Evolutionary conservation across 2,797 vertebrate species (phyloP).

Genomic region (Graptemys geographica): DNA sequence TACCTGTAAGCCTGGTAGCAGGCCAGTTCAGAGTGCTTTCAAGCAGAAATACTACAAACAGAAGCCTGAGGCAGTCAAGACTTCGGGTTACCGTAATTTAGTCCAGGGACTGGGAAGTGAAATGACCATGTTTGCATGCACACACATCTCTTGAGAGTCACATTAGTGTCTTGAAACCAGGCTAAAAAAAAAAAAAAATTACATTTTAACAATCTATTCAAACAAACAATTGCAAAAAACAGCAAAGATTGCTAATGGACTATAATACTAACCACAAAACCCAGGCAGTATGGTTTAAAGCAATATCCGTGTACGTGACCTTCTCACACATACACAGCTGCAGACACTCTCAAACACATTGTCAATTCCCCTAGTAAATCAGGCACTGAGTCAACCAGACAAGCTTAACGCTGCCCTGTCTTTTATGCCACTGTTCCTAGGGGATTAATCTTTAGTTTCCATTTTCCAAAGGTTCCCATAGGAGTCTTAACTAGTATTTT

Average conservation of each 20-base stretch:
- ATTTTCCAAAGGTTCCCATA: neutral
- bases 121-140: neutral
- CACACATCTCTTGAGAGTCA: neutral
- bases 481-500: neutral
- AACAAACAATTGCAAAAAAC: neutral
- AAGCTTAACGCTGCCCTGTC: neutral
- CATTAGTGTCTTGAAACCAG: neutral
- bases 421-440: neutral
- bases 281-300: fast-evolving
- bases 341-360: neutral
- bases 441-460: neutral
- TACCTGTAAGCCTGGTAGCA: neutral
- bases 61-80: neutral
- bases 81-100: neutral
- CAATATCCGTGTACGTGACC: neutral
- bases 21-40: neutral
- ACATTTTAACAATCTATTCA: neutral
- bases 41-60: neutral
- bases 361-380: neutral
- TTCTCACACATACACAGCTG: neutral
- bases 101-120: neutral
- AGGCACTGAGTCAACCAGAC: neutral
- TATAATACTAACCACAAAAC: neutral
- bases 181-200: neutral
- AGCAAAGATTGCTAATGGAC: neutral